Evolutionary conservation across 2,888 invertebrate genomes (phyloP), one percentile per base, ranked within the genome.

Genomic region (Cephus rjabovi): DNA sequence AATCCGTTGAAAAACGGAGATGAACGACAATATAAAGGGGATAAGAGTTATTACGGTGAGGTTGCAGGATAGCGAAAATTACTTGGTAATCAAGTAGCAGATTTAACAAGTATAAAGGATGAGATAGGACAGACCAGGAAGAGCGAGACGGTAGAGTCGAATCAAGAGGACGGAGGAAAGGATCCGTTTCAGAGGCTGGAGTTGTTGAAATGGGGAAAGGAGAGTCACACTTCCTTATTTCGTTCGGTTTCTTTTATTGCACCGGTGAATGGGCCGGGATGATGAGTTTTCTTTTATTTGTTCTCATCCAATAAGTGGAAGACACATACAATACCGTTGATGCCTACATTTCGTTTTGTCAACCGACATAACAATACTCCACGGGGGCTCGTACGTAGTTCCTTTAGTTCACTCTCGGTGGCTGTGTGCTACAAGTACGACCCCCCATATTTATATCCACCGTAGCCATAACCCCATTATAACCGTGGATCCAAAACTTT

Each of bases 261-360:
- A 76, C 79, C 56, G 81, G 81, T 81, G 84, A 83, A 84, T 83
- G 80, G 79, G 77, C 77, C 75, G 81, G 79, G 83, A 86, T 86
- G 83, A 87, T 84, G 87, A 86, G 86, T 84, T 85, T 83, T 83
- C 81, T 83, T 84, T 85, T 84, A 87, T 87, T 87, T 87, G 83
- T 86, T 83, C 85, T 83, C 83, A 79, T 84, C 83, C 87, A 83
- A 86, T 86, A 84, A 84, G 79, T 84, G 81, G 81, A 80, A 79
- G 83, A 81, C 33, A 75, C 75, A 73, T 69, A 71, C 69, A 76
- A 78, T 78, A 75, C 69, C 75, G 75, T 70, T 75, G 56, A 56
- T 23, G 56, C 56, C 40, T 56, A 23, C 56, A 56, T 56, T 56
- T 56, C 56, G 56, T 56, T 56, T 56, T 56, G 56, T 56, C 56